Evolutionary conservation across 2,113 vertebrate species (phyloP), one percentile per base, ranked within the genome.

Genomic region (Tauraco erythrolophus): DNA sequence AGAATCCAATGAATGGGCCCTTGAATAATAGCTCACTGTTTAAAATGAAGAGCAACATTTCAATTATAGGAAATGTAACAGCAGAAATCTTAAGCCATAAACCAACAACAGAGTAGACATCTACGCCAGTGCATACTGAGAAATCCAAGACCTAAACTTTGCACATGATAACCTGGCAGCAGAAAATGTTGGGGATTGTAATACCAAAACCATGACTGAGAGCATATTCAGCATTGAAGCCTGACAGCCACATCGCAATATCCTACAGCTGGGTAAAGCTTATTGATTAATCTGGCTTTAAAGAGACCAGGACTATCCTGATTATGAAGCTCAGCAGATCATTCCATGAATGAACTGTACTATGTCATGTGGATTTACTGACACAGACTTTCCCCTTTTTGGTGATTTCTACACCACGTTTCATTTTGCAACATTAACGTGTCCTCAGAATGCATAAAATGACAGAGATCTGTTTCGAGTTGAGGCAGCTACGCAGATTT

Each of bases 381-480:
- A 72, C 58, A 75, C 22, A 75, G 16, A 30, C 56, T 83, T 72
- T 35, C 39, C 15, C 7, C 10, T 50, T 84, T 66, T 61, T 17
- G 39, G 43, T n/a, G 25, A 56, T 71, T 87, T 75, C 65, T 91
- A 33, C 11, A 71, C 13, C 71, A 96, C 19, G 10, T 13, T 66
- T 83, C 30, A 68, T 94, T 95, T 89, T 86, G 33, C 33, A 87
- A 57, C 1, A 1, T 6, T 75, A 46, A 70, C 51, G 28, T 88
- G 64, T 79, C 53, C 50, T 84, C 58, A 61, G 48, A 94, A 88
- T 30, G 19, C 57, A 46, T 35, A 75, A 95, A 94, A 50, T 22
- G 75, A 41, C 41, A 56, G 66, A 92, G n/a, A n/a, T 84, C 84
- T 96, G 92, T 37, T 96, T 87, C 78, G 45, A 80, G 81, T 92